Percentiles rank a stretch among this genome's conserved stretches.
phyloP scores from a whole-genome alignment of 2,888 invertebrate genomes.

The Drosophila mettleri region DNA sequence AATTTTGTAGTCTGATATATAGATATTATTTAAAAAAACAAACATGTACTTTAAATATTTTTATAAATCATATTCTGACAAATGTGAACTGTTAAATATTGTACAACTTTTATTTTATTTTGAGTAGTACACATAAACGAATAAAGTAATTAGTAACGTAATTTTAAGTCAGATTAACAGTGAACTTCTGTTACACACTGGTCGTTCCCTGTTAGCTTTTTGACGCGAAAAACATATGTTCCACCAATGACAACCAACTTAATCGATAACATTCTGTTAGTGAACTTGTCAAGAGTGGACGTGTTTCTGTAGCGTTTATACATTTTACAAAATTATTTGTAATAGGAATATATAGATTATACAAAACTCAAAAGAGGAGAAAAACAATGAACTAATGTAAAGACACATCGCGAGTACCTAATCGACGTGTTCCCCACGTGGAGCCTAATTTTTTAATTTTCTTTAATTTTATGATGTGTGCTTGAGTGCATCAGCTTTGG shows the following conservation, averaged over 20 bases:
- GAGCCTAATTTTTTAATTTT: slow-evolving; percentile 70
- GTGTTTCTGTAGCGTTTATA: slow-evolving; percentile 58
- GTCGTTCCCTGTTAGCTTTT: slow-evolving; percentile 8
- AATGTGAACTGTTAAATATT: too few species aligned
- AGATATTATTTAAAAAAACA: too few species aligned
- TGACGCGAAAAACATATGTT: slow-evolving; percentile 27
- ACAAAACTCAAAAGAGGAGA: slow-evolving; percentile 37
- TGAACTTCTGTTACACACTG: slow-evolving; percentile 6
- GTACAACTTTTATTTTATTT: background rate
- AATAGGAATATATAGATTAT: slow-evolving; percentile 50
- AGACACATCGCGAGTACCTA: slow-evolving; percentile 44
- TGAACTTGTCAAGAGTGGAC: slow-evolving; percentile 53
- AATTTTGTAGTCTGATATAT: too few species aligned
- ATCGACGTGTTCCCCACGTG: slow-evolving; percentile 69
- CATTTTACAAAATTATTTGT: slow-evolving; percentile 74
- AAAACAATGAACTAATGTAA: slow-evolving; percentile 74
- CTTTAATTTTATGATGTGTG: slow-evolving; percentile 70
- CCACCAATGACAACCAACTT: slow-evolving; percentile 15
- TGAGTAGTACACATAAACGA: background rate
- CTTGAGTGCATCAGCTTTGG: slow-evolving; percentile 58
- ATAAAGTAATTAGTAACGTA: background rate
- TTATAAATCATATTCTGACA: too few species aligned
- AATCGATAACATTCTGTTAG: slow-evolving; percentile 51
- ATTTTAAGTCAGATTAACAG: background rate
- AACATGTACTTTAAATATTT: background rate